A percentile compares a stretch with the other conserved stretches of the same genome.
phyloP scores from a whole-genome alignment of 2,113 vertebrate species.

The Gyps fulvus region DNA sequence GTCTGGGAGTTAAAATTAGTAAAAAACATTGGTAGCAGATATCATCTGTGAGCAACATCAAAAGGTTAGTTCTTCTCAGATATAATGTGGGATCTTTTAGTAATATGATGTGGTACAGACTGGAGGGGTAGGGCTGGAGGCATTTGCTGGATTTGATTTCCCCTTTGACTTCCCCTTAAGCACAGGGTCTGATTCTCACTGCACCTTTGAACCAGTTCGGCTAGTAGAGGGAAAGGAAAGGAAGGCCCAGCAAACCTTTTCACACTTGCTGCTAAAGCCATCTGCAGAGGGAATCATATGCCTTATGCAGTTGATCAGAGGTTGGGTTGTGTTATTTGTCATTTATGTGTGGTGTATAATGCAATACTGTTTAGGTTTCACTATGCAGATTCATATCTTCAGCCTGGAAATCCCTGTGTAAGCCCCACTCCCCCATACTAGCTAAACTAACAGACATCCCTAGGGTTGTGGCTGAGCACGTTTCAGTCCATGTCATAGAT shows the following conservation, averaged over 20 bases:
- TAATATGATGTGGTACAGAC: neutral
- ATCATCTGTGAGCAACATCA: neutral
- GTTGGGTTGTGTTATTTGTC: neutral
- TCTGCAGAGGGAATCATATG: neutral
- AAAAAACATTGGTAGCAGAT: neutral
- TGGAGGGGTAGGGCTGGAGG: neutral
- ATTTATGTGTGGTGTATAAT: neutral
- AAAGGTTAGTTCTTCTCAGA: neutral
- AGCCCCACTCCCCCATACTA: neutral
- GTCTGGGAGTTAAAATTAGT: neutral
- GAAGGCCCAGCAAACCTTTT: neutral
- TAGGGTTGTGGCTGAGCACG: accelerated
- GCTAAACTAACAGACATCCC: neutral
- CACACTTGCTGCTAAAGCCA: neutral
- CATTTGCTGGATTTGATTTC: neutral
- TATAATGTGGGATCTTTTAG: neutral
- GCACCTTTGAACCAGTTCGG: neutral
- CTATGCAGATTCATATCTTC: neutral
- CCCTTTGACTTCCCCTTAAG: neutral
- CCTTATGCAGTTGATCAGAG: neutral
- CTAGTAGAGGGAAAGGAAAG: neutral
- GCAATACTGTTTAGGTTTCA: neutral
- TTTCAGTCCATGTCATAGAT: neutral
- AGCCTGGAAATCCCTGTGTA: neutral
- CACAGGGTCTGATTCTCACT: neutral